These are phyloP conservation scores for Ecdyonurus torrentis DNA, from an alignment of 2,888 invertebrate species.

Conservation along the genomic window DNA sequence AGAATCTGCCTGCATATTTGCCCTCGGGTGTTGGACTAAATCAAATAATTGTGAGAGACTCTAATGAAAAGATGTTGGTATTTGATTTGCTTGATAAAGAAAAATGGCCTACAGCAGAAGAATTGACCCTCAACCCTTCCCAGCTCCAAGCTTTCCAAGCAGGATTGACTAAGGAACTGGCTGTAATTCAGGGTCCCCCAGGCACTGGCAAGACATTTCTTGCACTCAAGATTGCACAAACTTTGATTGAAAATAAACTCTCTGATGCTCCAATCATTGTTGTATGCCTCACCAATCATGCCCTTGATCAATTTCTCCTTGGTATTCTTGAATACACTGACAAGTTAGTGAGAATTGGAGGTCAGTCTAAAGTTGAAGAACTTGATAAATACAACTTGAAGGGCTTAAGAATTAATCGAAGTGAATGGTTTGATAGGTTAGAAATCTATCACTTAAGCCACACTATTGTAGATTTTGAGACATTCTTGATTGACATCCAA, in stretches of 20 bases:
- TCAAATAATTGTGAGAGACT: too few relatives aligned
- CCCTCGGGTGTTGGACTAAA: constrained; percentile 9
- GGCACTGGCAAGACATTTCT: constrained; percentile 33
- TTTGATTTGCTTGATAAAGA: neutral
- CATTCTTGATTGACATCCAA: neutral
- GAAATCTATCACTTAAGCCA: neutral
- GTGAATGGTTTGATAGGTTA: neutral
- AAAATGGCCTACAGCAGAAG: constrained; percentile 5
- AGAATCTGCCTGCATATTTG: constrained; percentile 20
- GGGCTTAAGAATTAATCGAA: neutral
- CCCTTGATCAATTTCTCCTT: constrained; percentile 30
- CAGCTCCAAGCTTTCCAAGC: constrained; percentile 22
- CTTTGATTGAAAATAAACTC: constrained; percentile 22
- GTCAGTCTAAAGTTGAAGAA: constrained; percentile 9
- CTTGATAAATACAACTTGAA: constrained; percentile 9
- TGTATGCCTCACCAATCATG: constrained; percentile 30
- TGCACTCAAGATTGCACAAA: constrained; percentile 26
- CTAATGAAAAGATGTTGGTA: neutral
- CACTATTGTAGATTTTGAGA: neutral
- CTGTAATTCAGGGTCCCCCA: constrained; percentile 31
- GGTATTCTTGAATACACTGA: constrained; percentile 8
- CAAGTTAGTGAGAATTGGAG: constrained; percentile 10
- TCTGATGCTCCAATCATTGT: constrained; percentile 23
- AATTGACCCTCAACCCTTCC: constrained; percentile 19
- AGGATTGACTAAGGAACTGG: constrained; percentile 22